phyloP scores from a whole-genome alignment of 2,797 vertebrate species.

The Channa striata region DNA sequence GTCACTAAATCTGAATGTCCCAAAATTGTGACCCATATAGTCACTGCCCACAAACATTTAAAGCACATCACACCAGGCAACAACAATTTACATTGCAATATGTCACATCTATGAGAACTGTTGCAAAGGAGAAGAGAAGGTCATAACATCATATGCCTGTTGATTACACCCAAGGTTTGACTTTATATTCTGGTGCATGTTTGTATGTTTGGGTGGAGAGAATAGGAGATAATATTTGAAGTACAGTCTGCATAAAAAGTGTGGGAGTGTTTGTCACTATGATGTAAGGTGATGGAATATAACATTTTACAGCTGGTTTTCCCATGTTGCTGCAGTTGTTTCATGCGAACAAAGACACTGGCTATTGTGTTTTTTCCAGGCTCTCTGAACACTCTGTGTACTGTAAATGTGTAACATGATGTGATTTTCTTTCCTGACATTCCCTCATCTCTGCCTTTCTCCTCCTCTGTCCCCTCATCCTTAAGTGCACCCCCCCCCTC shows the following conservation, averaged over 20 bases:
- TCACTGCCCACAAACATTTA: conserved; percentile 29
- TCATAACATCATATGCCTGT: conserved; percentile 48
- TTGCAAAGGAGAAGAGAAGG: conserved; percentile 39
- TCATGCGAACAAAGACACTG: conserved; percentile 36
- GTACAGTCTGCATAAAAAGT: neutral
- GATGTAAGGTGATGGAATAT: conserved; percentile 18
- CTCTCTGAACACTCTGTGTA: conserved; percentile 31
- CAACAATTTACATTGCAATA: conserved; percentile 61
- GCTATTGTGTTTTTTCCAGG: conserved; percentile 54
- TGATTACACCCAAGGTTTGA: conserved; percentile 69
- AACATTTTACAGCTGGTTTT: neutral
- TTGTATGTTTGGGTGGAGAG: neutral
- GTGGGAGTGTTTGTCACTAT: neutral
- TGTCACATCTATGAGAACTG: conserved; percentile 64
- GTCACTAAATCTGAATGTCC: conserved; percentile 27
- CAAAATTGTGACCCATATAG: conserved; percentile 46
- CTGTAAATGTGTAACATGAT: conserved; percentile 73
- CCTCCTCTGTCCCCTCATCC: conserved; percentile 13
- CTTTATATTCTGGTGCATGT: conserved; percentile 23
- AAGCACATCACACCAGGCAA: conserved; percentile 52
- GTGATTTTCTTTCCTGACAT: conserved; percentile 57
- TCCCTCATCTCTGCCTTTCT: conserved; percentile 36
- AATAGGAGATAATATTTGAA: neutral
- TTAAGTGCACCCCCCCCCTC: conserved; percentile 2
- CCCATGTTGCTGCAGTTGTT: conserved; percentile 30